phyloP scores from a whole-genome alignment of 2,888 invertebrate species.

The Drosophila peninsularis region DNA sequence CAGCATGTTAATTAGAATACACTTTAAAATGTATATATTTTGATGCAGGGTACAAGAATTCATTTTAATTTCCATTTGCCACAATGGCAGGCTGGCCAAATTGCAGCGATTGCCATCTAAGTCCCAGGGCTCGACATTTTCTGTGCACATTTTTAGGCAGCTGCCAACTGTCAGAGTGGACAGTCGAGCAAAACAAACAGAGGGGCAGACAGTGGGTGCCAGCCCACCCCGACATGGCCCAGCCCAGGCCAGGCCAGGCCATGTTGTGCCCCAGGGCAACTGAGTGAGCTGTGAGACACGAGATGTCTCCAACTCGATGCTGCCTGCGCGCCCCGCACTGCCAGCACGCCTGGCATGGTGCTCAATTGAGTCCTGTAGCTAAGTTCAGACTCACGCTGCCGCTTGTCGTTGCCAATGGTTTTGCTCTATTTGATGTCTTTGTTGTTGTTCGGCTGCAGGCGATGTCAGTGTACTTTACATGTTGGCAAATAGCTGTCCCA shows the following conservation, averaged over 20 bases:
- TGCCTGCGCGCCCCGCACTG: not conserved
- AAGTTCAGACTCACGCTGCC: slow-evolving; percentile 37
- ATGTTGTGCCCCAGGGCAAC: slow-evolving; percentile 50
- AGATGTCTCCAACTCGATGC: slow-evolving; percentile 34
- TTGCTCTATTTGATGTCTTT: slow-evolving; percentile 37
- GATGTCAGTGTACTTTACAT: slow-evolving; percentile 58
- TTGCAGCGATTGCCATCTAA: slow-evolving; percentile 68
- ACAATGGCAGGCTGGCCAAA: slow-evolving; percentile 57
- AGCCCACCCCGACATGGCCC: not conserved
- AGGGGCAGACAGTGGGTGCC: slow-evolving; percentile 7
- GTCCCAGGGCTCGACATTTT: slow-evolving; percentile 65
- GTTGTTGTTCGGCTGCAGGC: slow-evolving; percentile 36
- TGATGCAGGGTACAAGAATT: slow-evolving; percentile 31
- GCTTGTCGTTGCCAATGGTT: slow-evolving; percentile 50
- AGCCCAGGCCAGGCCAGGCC: slow-evolving; percentile 17
- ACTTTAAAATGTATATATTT: not conserved
- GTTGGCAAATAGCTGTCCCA: slow-evolving; percentile 56
- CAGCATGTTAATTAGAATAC: not conserved
- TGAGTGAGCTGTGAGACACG: slow-evolving; percentile 34
- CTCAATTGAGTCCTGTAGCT: slow-evolving; percentile 53
- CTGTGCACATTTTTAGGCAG: slow-evolving; percentile 70
- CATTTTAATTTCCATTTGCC: slow-evolving; percentile 72
- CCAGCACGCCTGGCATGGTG: slow-evolving; percentile 28
- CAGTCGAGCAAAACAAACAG: slow-evolving; percentile 40
- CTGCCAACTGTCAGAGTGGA: slow-evolving; percentile 74